These are phyloP conservation scores for Habropoda laboriosa DNA, from an alignment of 1,140 invertebrate species.

Conservation along the genomic window DNA sequence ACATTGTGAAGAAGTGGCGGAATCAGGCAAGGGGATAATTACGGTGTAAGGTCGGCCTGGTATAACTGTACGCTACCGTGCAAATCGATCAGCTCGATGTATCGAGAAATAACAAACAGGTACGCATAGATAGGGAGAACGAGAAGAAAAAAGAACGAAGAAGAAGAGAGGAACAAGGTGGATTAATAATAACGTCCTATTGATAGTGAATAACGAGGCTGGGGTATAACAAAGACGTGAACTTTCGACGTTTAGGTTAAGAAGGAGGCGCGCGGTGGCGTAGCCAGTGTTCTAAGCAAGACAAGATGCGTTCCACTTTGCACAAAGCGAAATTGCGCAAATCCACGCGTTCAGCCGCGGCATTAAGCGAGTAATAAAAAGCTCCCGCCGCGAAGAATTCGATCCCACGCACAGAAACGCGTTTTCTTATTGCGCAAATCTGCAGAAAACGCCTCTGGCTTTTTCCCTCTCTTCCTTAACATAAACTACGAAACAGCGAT, in stretches of 20 bases:
- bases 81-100: not conserved
- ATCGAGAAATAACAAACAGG: not conserved
- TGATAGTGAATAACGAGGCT: not conserved
- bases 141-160: not conserved
- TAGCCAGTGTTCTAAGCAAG: not conserved
- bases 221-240: not conserved
- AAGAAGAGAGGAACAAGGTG: not conserved
- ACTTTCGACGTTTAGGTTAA: too few relatives aligned
- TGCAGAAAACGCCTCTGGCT: slow-evolving; percentile 38
- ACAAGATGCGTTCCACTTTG: slow-evolving; percentile 31
- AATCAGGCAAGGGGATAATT: not conserved
- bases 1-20: not conserved
- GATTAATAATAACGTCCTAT: too few relatives aligned
- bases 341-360: not conserved
- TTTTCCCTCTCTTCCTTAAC: not conserved
- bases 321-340: slow-evolving; percentile 21
- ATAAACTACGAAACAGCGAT: too few relatives aligned
- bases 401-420: slow-evolving; percentile 40
- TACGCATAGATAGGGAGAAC: too few relatives aligned
- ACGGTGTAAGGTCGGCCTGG: not conserved
- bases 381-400: slow-evolving; percentile 16
- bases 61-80: not conserved
- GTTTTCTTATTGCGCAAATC: slow-evolving; percentile 57
- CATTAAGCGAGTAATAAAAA: slow-evolving; percentile 29
- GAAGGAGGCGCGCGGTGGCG: too few relatives aligned